These are phyloP conservation scores for Protula sp. DNA, from an alignment of 2,888 invertebrate species.

Conservation along the genomic window DNA sequence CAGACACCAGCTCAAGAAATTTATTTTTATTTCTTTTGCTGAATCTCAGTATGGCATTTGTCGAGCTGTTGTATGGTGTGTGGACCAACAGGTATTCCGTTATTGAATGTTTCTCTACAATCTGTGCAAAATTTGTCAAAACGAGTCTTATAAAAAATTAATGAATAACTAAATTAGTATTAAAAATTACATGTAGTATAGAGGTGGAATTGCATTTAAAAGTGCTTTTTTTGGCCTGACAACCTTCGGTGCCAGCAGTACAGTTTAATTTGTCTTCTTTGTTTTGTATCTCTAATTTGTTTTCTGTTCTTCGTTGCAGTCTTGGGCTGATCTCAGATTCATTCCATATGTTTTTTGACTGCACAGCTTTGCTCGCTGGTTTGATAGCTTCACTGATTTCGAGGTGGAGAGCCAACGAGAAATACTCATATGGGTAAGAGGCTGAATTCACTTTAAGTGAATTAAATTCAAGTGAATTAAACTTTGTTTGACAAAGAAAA, in stretches of 20 bases:
- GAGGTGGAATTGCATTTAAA: too few species aligned
- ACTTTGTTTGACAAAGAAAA: too few species aligned
- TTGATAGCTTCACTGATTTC: constrained; percentile 92
- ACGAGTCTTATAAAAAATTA: neutral
- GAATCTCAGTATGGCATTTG: constrained; percentile 93
- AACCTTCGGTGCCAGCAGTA: too few species aligned
- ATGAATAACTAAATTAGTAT: neutral
- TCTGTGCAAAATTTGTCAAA: neutral
- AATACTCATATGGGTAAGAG: constrained; percentile 56
- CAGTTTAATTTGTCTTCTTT: too few species aligned
- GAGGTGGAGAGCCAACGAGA: constrained; percentile 90
- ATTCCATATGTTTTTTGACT: constrained; percentile 99
- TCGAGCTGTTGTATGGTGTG: constrained; percentile 83
- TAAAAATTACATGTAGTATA: too few species aligned
- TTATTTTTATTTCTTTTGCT: constrained; percentile 85
- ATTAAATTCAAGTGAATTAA: too few species aligned
- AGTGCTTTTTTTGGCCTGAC: too few species aligned
- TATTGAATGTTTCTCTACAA: neutral
- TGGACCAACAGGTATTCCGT: constrained; percentile 56
- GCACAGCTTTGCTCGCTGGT: constrained; percentile 89
- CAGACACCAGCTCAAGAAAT: constrained; percentile 89
- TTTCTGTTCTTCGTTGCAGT: too few species aligned
- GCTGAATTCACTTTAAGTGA: neutral
- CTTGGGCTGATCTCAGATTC: constrained; percentile 93
- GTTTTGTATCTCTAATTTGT: too few species aligned